Evolutionary conservation across 2,113 vertebrate species (phyloP).

Genomic region (Orthonyx spaldingii): DNA sequence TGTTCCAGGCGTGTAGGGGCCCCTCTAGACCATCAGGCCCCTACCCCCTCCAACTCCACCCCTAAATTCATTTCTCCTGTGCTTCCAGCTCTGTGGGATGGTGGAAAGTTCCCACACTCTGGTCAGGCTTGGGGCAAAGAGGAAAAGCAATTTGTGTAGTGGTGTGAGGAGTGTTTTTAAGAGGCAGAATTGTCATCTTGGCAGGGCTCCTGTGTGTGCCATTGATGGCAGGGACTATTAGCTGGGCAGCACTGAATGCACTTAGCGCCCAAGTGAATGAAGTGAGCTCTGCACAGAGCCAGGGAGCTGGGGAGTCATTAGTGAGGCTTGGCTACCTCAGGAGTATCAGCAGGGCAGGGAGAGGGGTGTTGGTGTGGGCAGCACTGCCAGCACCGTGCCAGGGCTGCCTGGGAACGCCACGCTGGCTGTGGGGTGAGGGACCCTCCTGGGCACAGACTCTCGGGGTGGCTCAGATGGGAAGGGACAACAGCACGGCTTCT

Average conservation of each 20-base stretch:
- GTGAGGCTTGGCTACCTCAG: background rate
- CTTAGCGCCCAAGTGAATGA: background rate
- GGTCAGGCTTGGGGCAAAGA: background rate
- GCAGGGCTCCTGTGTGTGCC: constrained; percentile 27
- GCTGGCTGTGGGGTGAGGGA: background rate
- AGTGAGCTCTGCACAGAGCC: background rate
- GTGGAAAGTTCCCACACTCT: background rate
- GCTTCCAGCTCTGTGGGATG: background rate
- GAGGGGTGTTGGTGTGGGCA: background rate
- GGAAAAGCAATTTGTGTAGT: background rate
- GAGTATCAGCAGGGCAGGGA: fast-evolving
- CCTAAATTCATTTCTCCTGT: background rate
- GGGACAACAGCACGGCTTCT: background rate
- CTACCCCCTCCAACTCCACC: background rate
- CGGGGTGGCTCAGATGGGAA: background rate
- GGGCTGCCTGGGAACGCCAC: background rate
- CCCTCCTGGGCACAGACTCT: background rate
- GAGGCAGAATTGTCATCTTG: constrained; percentile 52
- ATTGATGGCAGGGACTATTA: constrained; percentile 24
- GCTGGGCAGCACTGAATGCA: constrained; percentile 27
- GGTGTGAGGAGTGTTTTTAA: background rate
- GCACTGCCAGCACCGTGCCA: background rate
- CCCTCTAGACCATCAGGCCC: background rate
- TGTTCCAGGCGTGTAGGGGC: background rate
- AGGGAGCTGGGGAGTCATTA: background rate